Evolutionary conservation across 1,140 invertebrate species (phyloP), one percentile per base, ranked within the genome.

Genomic region (Trichonephila inaurata): DNA sequence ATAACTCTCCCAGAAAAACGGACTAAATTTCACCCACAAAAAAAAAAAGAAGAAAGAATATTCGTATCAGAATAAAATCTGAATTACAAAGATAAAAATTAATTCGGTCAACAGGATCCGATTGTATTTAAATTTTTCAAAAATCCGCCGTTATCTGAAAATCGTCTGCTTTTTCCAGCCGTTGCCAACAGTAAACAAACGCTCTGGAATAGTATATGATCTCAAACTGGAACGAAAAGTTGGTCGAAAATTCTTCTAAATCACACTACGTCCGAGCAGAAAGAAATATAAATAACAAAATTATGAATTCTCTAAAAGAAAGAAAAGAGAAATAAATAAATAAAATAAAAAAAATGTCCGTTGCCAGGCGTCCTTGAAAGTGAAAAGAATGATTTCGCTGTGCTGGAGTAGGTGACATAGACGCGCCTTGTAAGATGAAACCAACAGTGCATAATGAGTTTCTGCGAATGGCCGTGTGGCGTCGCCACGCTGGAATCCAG

Each of bases 341-440:
- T 16, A 72, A 40, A 40, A 40, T 28, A 77, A 77, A 33, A 77
- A 33, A 77, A 12, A 77, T 33, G 72, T 77, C 72, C 33, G 28
- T 77, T 77, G 72, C 72, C 51, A 51, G 18, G 72, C 72, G 72
- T 33, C 72, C 72, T 77, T 77, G 72, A 77, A 77, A 40, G 14
- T 14, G 28, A 33, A 77, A 77, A 77, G 72, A 77, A 77, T 77
- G 72, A 40, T 77, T 77, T 40, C 72, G 72, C 72, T 77, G 72
- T 77, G 72, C 33, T 77, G 33, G 28, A 77, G 72, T 77, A 77
- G 72, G 72, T 77, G 72, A 77, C 72, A 77, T 40, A 28, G 72
- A 77, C 72, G 72, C 72, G 72, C 72, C 72, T 77, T 77, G 72
- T 33, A 77, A 77, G 72, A 18, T 28, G 72, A 77, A 77, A 77